Conservation (phyloP, 2,113 vertebrate genomes). For the Mustela lutreola region DNA sequence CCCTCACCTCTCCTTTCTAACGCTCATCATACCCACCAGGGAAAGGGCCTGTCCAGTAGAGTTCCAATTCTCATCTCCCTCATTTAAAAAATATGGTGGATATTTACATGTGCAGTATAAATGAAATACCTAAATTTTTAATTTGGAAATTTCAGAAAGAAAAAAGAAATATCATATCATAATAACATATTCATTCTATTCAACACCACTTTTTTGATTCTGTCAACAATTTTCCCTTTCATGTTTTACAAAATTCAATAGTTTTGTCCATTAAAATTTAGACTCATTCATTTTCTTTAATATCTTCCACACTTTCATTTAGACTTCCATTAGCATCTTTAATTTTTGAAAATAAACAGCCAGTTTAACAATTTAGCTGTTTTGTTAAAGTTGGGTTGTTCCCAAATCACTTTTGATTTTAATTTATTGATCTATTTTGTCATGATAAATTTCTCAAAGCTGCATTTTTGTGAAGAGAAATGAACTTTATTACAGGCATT, state of each 20-base stretch:
- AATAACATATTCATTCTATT: neutral
- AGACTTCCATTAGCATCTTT: neutral
- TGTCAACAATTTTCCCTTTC: neutral
- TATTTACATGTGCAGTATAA: neutral
- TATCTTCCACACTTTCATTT: neutral
- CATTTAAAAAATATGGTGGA: neutral
- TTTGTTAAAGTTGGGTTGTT: neutral
- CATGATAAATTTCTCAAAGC: neutral
- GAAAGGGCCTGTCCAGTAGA: rapidly evolving
- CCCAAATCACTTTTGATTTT: neutral
- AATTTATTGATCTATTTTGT: neutral
- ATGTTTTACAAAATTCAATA: neutral
- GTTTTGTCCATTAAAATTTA: neutral
- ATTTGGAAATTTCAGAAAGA: neutral
- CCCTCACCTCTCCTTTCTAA: neutral
- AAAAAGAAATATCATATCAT: neutral
- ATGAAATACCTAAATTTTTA: neutral
- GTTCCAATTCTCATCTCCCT: rapidly evolving
- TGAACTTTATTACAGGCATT: neutral
- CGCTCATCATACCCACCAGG: neutral
- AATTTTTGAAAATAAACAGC: neutral
- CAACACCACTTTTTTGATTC: neutral
- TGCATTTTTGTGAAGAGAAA: neutral
- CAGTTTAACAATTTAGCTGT: neutral
- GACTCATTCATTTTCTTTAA: neutral